phyloP scores from a whole-genome alignment of 2,888 invertebrate species.

The Anaspis maculata region DNA sequence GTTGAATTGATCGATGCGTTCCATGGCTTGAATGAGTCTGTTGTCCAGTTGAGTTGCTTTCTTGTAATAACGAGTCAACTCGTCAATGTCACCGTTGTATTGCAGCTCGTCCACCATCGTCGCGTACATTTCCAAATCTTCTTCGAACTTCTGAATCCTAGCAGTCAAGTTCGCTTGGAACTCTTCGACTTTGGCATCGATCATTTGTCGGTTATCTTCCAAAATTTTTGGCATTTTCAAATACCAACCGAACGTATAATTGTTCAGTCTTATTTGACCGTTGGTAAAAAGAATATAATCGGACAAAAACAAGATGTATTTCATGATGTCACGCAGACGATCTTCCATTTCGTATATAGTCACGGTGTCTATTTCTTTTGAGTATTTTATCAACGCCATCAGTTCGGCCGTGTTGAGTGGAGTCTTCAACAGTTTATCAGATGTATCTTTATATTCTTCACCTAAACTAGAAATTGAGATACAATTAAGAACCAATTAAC shows the following conservation, averaged over 20 bases:
- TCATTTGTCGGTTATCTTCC: constrained; percentile 71
- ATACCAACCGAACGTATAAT: constrained; percentile 83
- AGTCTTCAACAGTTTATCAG: constrained; percentile 66
- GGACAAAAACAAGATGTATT: constrained; percentile 73
- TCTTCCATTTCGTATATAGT: constrained; percentile 67
- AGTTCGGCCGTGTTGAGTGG: constrained; percentile 80
- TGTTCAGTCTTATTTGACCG: constrained; percentile 81
- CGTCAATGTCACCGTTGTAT: constrained; percentile 78
- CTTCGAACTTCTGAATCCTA: constrained; percentile 71
- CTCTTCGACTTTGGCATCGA: constrained; percentile 74
- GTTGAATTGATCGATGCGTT: constrained; percentile 80
- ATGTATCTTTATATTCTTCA: constrained; percentile 74
- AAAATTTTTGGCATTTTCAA: constrained; percentile 72
- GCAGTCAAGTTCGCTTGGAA: constrained; percentile 75
- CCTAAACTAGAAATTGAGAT: constrained; percentile 52
- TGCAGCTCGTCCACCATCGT: constrained; percentile 78
- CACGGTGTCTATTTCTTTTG: constrained; percentile 63
- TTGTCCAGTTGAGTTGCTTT: constrained; percentile 73
- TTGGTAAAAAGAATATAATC: constrained; percentile 75
- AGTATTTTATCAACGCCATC: constrained; percentile 74
- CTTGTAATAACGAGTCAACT: constrained; percentile 72
- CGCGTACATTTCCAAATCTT: constrained; percentile 72
- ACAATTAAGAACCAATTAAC: constrained; percentile 7
- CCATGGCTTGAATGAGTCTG: constrained; percentile 64
- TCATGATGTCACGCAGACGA: constrained; percentile 56